phyloP scores from a whole-genome alignment of 2,113 vertebrate species.

The Taurulus bubalis region DNA sequence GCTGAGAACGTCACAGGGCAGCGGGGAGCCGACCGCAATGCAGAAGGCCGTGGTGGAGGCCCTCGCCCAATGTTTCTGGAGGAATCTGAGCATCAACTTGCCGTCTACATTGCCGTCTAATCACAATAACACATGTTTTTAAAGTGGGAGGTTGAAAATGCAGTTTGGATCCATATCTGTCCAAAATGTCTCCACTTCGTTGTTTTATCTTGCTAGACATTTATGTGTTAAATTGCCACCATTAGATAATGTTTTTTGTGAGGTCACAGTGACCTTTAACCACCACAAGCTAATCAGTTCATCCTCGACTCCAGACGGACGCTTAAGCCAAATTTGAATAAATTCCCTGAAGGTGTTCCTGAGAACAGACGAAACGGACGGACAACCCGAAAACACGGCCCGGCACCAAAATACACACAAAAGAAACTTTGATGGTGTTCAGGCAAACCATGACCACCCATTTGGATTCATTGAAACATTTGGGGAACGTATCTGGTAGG shows the following conservation, averaged over 20 bases:
- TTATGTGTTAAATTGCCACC: too few species aligned
- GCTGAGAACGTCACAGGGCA: slow-evolving; percentile 37
- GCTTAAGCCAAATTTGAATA: too few species aligned
- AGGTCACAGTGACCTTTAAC: too few species aligned
- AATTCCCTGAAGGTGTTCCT: too few species aligned
- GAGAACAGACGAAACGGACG: too few species aligned
- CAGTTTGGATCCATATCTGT: not conserved
- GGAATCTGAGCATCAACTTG: slow-evolving; percentile 21
- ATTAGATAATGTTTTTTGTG: too few species aligned
- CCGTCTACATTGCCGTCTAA: not conserved
- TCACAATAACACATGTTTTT: not conserved
- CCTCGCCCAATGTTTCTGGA: not conserved
- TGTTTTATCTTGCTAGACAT: too few species aligned
- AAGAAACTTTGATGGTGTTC: not conserved
- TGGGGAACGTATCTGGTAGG: not conserved
- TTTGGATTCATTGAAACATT: not conserved
- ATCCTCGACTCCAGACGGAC: too few species aligned
- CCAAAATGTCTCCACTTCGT: not conserved
- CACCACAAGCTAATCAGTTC: too few species aligned
- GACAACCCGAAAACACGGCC: too few species aligned
- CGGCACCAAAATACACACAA: too few species aligned
- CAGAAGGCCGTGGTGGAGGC: not conserved
- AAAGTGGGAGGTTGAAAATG: not conserved
- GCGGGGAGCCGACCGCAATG: slow-evolving; percentile 18
- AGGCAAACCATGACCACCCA: not conserved